Conservation (phyloP, 2,797 vertebrate species). For the Chiropotes sagulatus region DNA sequence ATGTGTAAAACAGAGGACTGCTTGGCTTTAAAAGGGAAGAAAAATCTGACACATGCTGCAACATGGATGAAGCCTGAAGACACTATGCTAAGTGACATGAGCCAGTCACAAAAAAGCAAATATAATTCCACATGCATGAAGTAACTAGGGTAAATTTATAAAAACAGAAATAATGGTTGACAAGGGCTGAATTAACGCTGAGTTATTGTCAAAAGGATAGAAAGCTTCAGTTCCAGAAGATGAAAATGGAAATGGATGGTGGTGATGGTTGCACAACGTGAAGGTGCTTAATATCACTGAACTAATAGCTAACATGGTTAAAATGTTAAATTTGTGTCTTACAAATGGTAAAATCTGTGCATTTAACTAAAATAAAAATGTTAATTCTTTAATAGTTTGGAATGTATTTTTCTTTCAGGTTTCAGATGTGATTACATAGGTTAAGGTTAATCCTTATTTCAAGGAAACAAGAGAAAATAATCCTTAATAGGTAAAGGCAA, state of each 20-base stretch:
- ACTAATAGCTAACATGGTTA: not conserved
- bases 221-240: not conserved
- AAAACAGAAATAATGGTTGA: not conserved
- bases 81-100: not conserved
- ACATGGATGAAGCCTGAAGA: not conserved
- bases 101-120: not conserved
- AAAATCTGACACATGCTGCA: constrained; percentile 26
- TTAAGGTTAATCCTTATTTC: not conserved
- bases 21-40: not conserved
- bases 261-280: not conserved
- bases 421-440: not conserved
- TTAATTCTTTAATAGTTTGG: not conserved
- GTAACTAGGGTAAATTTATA: not conserved
- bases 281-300: not conserved
- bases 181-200: not conserved
- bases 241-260: not conserved
- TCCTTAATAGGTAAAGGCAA: not conserved
- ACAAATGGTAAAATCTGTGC: not conserved
- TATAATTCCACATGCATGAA: not conserved
- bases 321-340: not conserved
- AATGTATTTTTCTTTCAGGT: not conserved
- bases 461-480: constrained; percentile 26
- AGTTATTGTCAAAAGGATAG: not conserved
- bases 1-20: not conserved
- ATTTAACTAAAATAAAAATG: not conserved